Evolutionary conservation across 2,888 invertebrate species (phyloP), one percentile per base, ranked within the genome.

Genomic region (Calliscelio sp.): DNA sequence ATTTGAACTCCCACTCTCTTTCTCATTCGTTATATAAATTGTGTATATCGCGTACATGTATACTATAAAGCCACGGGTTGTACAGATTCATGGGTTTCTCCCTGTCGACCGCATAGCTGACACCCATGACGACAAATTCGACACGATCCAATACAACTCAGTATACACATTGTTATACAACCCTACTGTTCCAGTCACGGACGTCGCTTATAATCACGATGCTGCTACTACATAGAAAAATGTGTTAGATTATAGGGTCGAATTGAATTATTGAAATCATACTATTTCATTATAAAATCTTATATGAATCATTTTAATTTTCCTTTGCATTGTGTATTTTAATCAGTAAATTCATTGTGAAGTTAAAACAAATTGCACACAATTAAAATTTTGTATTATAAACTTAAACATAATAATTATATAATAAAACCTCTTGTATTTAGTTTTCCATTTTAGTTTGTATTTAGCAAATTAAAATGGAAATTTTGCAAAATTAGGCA

Each of bases 91-190:
- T 82, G 79, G 85, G 79, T 71, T 75, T 82, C 85, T 79, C 85
- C 85, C 85, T 71, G 81, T 79, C 65, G 81, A 85, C 85, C 85
- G 81, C 84, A 73, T 74, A 68, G 75, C 79, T 70, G 85, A 88
- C 86, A 88, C 83, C 86, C 89, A 88, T 89, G 89, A 89, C 89
- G 88, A 89, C 86, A 86, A 89, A 89, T 89, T 89, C 89, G 89
- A 87, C 87, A 89, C 88, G 88, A 87, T 84, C 78, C 77, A 83
- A 84, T 88, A 87, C 89, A 89, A 88, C 88, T 85, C 85, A 84
- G 84, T 79, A 66, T 81, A 85, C 85, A 81, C 85, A 85, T 79
- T 85, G 79, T 85, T 81, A 85, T 61, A 70, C 79, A 79, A 83
- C 83, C 83, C 83, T 83, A 83, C 83, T 74, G 78, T 78, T 83